These are phyloP conservation scores for Limulus polyphemus DNA, from an alignment of 2,888 invertebrate species.

Conservation along the genomic window DNA sequence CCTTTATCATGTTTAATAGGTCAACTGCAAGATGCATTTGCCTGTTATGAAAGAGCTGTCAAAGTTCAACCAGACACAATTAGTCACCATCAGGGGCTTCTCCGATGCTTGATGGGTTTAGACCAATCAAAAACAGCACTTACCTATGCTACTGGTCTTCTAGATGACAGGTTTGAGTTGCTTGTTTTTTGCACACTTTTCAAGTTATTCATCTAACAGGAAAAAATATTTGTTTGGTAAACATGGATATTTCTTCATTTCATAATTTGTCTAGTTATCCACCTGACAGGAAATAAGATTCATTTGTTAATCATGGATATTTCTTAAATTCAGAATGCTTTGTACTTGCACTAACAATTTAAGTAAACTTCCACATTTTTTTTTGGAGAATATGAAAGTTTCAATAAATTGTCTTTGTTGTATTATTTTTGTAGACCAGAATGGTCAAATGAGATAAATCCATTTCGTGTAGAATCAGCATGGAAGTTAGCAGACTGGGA, in stretches of 20 bases:
- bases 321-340: no score
- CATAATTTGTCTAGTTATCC: no score
- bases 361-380: no score
- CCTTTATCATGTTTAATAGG: constrained; percentile 27
- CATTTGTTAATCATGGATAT: no score
- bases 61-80: constrained; percentile 41
- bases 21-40: constrained; percentile 56
- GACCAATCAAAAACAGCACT: constrained; percentile 50
- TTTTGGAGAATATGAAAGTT: neutral
- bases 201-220: no score
- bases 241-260: no score
- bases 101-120: constrained; percentile 70
- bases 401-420: neutral
- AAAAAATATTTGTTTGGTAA: no score
- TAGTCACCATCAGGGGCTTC: constrained; percentile 51
- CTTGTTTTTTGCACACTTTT: neutral
- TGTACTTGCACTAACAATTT: no score
- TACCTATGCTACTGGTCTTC: constrained; percentile 21
- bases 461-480: constrained; percentile 64
- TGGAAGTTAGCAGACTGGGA: constrained; percentile 78
- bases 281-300: no score
- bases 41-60: constrained; percentile 72
- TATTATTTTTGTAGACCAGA: constrained; percentile 14
- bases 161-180: constrained; percentile 10
- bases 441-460: constrained; percentile 39